These are phyloP conservation scores for Psittacus erithacus DNA, from an alignment of 2,113 vertebrate genomes.

Conservation along the genomic window DNA sequence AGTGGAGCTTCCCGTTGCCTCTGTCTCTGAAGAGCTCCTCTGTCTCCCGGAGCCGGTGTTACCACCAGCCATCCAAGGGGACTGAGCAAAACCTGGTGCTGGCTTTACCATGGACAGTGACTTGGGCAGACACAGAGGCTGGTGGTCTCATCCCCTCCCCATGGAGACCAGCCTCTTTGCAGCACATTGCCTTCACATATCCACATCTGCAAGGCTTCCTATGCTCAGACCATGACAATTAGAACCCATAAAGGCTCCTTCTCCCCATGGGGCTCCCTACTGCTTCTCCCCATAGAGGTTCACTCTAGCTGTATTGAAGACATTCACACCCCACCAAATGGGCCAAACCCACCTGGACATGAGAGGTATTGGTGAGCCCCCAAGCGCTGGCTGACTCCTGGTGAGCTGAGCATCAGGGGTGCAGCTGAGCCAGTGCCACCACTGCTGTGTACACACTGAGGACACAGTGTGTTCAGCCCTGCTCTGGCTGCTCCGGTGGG, in stretches of 20 bases:
- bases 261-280: not conserved
- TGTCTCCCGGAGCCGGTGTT: not conserved
- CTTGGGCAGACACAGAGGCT: not conserved
- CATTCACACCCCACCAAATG: not conserved
- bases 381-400: accelerated
- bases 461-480: not conserved
- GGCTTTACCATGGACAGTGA: not conserved
- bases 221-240: accelerated
- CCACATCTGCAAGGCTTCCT: not conserved
- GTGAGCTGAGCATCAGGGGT: not conserved
- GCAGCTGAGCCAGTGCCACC: not conserved
- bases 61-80: not conserved
- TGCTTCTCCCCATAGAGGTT: not conserved
- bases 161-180: not conserved
- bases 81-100: not conserved
- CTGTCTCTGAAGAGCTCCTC: not conserved
- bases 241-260: not conserved
- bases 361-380: not conserved
- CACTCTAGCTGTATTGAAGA: not conserved
- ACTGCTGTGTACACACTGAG: not conserved
- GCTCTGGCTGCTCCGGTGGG: not conserved
- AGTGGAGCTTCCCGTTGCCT: not conserved
- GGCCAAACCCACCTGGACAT: not conserved
- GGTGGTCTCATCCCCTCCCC: not conserved
- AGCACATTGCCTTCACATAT: not conserved